A percentile compares a stretch with the other conserved stretches of the same genome.
phyloP scores from a whole-genome alignment of 1,140 invertebrate species.

The Euglossa dilemma region DNA sequence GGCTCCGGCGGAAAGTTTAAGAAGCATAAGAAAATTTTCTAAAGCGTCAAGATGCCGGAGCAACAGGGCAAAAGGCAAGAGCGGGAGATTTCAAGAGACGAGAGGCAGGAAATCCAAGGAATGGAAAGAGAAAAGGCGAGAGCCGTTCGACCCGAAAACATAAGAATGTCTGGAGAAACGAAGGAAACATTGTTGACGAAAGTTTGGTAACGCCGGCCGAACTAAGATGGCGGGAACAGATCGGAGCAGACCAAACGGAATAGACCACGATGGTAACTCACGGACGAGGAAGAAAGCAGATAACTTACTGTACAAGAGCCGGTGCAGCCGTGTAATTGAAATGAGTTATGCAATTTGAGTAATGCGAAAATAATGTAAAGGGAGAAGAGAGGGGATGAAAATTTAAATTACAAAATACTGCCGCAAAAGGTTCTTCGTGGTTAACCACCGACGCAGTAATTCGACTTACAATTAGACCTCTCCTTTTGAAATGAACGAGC shows the following conservation, averaged over 20 bases:
- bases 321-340: slow-evolving; percentile 9
- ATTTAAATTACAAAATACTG: slow-evolving; percentile 21
- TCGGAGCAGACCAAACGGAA: slow-evolving; percentile 45
- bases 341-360: slow-evolving; percentile 36
- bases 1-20: slow-evolving; percentile 60
- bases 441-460: slow-evolving; percentile 10
- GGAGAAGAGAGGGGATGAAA: background rate
- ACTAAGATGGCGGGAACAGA: slow-evolving; percentile 13
- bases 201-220: slow-evolving; percentile 48
- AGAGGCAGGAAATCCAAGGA: slow-evolving; percentile 6
- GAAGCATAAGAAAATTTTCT: slow-evolving; percentile 66
- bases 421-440: background rate
- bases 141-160: slow-evolving; percentile 52
- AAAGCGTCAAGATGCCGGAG: slow-evolving; percentile 58
- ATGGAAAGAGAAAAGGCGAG: slow-evolving; percentile 32
- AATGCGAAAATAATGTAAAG: slow-evolving; percentile 24
- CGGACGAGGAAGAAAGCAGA: slow-evolving; percentile 37
- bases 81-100: slow-evolving; percentile 38
- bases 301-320: background rate
- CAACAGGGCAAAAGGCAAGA: slow-evolving; percentile 3
- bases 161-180: slow-evolving; percentile 50
- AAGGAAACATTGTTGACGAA: slow-evolving; percentile 54
- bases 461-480: background rate
- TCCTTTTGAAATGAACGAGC: background rate
- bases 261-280: slow-evolving; percentile 16